Conservation (phyloP, 2,113 vertebrate species). For the Myiopsitta monachus region DNA sequence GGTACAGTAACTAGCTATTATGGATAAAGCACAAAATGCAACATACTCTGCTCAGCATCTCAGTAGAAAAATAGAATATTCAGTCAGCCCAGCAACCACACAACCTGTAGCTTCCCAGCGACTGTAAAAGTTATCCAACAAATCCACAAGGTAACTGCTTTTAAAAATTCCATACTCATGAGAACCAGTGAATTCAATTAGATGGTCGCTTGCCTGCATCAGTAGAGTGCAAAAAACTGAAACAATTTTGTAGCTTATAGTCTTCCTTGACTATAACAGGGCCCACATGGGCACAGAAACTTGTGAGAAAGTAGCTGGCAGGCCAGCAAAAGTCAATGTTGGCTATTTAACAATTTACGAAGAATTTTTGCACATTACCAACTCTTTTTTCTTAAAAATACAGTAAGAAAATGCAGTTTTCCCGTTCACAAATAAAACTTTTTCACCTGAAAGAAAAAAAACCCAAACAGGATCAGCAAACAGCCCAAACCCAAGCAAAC, state of each 20-base stretch:
- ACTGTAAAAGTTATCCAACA: background rate
- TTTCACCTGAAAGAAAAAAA: background rate
- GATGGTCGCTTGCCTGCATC: background rate
- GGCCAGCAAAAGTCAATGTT: background rate
- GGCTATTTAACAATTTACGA: background rate
- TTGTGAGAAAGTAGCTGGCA: background rate
- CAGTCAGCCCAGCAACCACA: background rate
- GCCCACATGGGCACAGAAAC: background rate
- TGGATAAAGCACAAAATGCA: background rate
- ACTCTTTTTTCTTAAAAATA: background rate
- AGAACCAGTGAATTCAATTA: background rate
- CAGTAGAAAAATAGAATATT: background rate
- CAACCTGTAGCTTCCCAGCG: background rate
- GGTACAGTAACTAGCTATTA: background rate
- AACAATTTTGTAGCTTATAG: background rate
- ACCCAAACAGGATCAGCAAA: background rate
- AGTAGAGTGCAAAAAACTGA: background rate
- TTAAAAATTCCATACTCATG: background rate
- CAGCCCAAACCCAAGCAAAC: background rate
- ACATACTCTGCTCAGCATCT: background rate
- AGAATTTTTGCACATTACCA: background rate
- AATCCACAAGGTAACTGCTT: background rate
- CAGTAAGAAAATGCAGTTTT: background rate
- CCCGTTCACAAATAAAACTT: background rate
- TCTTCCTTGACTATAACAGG: background rate